Evolutionary conservation across 2,113 vertebrate species (phyloP).

Genomic region (Clupea harengus): DNA sequence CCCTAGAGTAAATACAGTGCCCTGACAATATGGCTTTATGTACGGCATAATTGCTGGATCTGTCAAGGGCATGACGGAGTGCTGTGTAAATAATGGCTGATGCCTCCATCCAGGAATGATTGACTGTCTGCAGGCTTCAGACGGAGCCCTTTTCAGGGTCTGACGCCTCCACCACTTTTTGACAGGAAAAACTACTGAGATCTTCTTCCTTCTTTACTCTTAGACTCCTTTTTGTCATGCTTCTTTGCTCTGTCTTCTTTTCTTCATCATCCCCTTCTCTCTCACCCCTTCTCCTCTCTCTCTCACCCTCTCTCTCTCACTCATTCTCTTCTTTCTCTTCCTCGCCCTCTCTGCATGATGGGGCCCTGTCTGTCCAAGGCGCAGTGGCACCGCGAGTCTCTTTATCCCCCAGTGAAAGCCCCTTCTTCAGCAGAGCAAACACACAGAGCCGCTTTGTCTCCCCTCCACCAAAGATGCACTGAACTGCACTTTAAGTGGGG

Average conservation of each 20-base stretch:
- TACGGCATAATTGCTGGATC: neutral
- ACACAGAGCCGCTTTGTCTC: conserved; percentile 67
- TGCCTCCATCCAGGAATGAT: neutral
- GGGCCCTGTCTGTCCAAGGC: conserved; percentile 43
- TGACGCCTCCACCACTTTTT: neutral
- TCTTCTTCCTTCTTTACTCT: neutral
- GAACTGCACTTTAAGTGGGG: conserved; percentile 59
- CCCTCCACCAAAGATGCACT: conserved; percentile 55
- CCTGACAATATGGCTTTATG: neutral
- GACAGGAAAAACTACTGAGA: neutral
- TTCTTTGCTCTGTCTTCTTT: neutral
- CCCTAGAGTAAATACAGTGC: neutral
- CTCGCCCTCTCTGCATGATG: neutral
- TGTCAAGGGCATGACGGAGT: neutral
- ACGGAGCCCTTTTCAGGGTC: neutral
- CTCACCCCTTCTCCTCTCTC: neutral
- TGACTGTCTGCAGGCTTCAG: neutral
- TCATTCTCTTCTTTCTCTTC: neutral
- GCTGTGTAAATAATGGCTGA: neutral
- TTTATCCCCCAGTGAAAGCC: conserved; percentile 71
- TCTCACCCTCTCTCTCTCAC: neutral
- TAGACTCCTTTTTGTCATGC: neutral
- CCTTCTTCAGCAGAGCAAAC: conserved; percentile 51
- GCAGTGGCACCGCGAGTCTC: conserved; percentile 67
- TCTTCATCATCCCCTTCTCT: neutral